phyloP scores from a whole-genome alignment of 2,113 vertebrate genomes.

The Cyanoliseus patagonus region DNA sequence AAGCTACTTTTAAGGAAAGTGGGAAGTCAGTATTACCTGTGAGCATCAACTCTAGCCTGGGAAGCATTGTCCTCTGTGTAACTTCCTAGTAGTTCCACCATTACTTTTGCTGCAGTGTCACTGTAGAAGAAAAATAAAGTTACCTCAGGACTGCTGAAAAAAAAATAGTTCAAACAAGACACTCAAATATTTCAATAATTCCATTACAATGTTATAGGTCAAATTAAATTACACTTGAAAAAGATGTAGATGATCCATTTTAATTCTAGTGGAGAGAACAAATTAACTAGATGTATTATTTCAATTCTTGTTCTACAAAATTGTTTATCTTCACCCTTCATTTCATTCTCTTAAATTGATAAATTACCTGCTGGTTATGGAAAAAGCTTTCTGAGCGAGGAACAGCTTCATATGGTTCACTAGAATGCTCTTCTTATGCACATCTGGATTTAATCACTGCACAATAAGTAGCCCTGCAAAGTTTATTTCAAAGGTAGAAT shows the following conservation, averaged over 20 bases:
- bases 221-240: constrained; percentile 56
- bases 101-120: constrained; percentile 95
- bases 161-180: constrained; percentile 7
- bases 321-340: constrained; percentile 67
- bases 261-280: constrained; percentile 20
- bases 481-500: constrained; percentile 66
- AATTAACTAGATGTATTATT: constrained; percentile 51
- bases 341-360: constrained; percentile 67
- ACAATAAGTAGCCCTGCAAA: constrained; percentile 50
- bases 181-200: constrained; percentile 52
- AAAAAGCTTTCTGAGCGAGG: constrained; percentile 59
- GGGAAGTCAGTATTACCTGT: constrained; percentile 80
- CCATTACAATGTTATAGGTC: constrained; percentile 12
- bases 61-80: constrained; percentile 99
- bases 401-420: constrained; percentile 47
- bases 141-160: background rate
- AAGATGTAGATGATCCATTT: constrained; percentile 34
- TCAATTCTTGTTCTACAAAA: constrained; percentile 55
- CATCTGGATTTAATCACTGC: constrained; percentile 56
- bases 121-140: constrained; percentile 66
- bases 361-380: constrained; percentile 54
- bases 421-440: constrained; percentile 20
- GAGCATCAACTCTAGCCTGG: constrained; percentile 94
- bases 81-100: constrained; percentile 97
- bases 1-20: background rate